phyloP scores from a whole-genome alignment of 2,797 vertebrate genomes.

The Peromyscus eremicus region DNA sequence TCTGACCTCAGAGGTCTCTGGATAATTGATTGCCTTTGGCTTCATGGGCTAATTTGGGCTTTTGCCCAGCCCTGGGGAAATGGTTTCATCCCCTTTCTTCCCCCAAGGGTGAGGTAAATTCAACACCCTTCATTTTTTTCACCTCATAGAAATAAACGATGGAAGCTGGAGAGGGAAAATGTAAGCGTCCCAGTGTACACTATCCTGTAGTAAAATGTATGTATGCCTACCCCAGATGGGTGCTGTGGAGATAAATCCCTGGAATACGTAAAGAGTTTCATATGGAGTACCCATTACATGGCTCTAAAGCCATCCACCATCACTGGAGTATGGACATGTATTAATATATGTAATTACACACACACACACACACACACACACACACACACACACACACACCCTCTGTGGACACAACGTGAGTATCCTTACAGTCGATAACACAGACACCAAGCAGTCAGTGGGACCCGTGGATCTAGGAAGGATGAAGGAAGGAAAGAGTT shows the following conservation, averaged over 20 bases:
- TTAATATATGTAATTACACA: not conserved
- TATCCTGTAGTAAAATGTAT: not conserved
- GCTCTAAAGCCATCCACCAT: not conserved
- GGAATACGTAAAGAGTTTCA: not conserved
- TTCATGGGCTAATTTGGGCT: conserved; percentile 64
- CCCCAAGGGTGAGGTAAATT: conserved; percentile 10
- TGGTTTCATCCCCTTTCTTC: conserved; percentile 17
- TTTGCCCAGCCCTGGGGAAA: conserved; percentile 66
- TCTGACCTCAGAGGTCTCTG: conserved; percentile 68
- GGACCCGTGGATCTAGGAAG: not conserved
- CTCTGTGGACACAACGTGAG: not conserved
- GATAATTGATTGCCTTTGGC: conserved; percentile 78
- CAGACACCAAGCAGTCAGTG: not conserved
- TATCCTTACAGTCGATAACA: not conserved
- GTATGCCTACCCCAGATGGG: not conserved
- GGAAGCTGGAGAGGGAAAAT: not conserved
- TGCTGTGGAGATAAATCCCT: not conserved
- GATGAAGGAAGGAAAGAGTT: not conserved
- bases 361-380: not conserved
- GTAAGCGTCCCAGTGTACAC: not conserved
- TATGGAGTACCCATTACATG: not conserved
- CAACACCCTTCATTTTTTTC: conserved; percentile 52
- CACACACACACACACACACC: not conserved
- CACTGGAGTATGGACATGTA: not conserved
- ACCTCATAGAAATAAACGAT: conserved; percentile 12